These are phyloP conservation scores for Gymnosoma rotundatum DNA, from an alignment of 2,888 invertebrate genomes.

Conservation along the genomic window DNA sequence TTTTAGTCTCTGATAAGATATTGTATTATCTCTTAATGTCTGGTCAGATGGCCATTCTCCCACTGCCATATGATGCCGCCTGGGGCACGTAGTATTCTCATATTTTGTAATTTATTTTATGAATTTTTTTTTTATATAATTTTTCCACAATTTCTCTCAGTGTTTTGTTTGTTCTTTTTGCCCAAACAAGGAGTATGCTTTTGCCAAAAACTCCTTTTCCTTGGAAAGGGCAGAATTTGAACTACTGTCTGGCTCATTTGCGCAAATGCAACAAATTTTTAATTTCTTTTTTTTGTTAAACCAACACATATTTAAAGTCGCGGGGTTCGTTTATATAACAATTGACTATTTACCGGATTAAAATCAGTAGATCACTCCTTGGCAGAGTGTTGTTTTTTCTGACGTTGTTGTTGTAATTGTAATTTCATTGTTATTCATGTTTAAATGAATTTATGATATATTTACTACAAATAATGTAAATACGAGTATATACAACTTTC, in stretches of 20 bases:
- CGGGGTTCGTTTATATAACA: slow-evolving; percentile 26
- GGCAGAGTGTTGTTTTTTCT: slow-evolving; percentile 1
- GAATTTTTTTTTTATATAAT: no score
- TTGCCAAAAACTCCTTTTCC: background rate
- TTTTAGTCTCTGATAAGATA: no score
- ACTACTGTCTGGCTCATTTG: slow-evolving; percentile 63
- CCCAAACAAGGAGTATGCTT: slow-evolving; percentile 15
- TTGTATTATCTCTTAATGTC: no score
- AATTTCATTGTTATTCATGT: slow-evolving; percentile 10
- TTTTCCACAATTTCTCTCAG: slow-evolving; percentile 12
- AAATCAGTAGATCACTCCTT: slow-evolving; percentile 49
- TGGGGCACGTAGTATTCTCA: no score
- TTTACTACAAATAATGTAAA: background rate
- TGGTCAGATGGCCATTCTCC: no score
- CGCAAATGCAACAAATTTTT: slow-evolving; percentile 63
- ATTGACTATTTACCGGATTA: slow-evolving; percentile 25
- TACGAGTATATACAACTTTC: background rate
- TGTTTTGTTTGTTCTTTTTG: slow-evolving; percentile 4
- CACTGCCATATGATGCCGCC: no score
- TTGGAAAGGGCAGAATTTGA: slow-evolving; percentile 36
- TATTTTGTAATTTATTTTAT: no score
- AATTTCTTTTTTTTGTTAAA: background rate
- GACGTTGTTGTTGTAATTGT: background rate
- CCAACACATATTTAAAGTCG: background rate
- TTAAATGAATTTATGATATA: background rate